Evolutionary conservation across 2,888 invertebrate genomes (phyloP).

Genomic region (Seladonia tumulorum): DNA sequence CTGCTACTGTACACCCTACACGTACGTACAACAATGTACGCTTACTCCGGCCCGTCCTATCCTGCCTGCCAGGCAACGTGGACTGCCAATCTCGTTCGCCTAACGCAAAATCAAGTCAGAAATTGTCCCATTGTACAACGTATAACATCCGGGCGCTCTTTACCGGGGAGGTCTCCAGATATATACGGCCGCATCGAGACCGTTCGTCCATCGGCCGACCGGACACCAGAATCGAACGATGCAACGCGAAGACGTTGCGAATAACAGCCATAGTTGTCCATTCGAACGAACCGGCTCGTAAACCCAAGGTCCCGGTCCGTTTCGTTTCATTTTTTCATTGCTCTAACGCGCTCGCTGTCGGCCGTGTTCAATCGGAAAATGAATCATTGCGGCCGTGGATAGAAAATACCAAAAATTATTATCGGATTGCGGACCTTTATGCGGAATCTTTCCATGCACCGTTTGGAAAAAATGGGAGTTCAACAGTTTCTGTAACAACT

Average conservation of each 20-base stretch:
- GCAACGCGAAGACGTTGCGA: neutral
- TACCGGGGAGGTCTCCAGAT: slow-evolving; percentile 37
- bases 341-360: neutral
- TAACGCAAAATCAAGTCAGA: slow-evolving; percentile 77
- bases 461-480: too few species aligned
- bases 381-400: neutral
- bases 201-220: slow-evolving; percentile 6
- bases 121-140: slow-evolving; percentile 75
- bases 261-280: neutral
- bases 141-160: slow-evolving; percentile 51
- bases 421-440: neutral
- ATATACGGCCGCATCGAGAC: slow-evolving; percentile 28
- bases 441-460: neutral
- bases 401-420: neutral
- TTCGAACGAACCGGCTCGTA: neutral
- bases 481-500: too few species aligned
- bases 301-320: neutral
- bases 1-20: slow-evolving; percentile 74
- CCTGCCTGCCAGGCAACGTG: slow-evolving; percentile 65
- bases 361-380: neutral
- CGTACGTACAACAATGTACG: slow-evolving; percentile 70
- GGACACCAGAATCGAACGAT: neutral
- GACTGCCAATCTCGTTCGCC: slow-evolving; percentile 77
- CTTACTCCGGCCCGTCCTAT: slow-evolving; percentile 58
- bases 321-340: neutral